These are phyloP conservation scores for Metopolophium dirhodum DNA, from an alignment of 1,140 invertebrate genomes.

Conservation along the genomic window DNA sequence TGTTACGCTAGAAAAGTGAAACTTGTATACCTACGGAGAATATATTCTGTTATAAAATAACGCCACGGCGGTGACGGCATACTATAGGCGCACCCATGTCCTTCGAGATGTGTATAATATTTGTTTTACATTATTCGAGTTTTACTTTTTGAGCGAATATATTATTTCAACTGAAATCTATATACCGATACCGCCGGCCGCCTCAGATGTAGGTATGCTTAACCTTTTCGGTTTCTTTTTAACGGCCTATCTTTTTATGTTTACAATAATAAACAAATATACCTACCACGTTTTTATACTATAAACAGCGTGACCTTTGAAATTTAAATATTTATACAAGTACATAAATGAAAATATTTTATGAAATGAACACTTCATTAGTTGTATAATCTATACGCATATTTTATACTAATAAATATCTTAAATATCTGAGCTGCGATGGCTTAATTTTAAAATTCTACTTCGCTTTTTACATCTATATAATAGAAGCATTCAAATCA, in stretches of 20 bases:
- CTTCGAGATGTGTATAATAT: neutral
- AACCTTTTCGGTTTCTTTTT: neutral
- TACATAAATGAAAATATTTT: neutral
- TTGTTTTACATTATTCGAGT: neutral
- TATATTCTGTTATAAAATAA: neutral
- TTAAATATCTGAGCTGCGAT: neutral
- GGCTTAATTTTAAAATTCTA: neutral
- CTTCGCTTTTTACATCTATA: neutral
- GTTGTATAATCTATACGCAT: neutral
- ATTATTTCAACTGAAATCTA: neutral
- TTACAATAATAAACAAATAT: neutral
- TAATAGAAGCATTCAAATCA: neutral
- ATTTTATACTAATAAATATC: neutral
- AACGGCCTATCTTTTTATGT: neutral
- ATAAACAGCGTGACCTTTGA: neutral
- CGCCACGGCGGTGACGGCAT: neutral
- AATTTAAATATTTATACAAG: neutral
- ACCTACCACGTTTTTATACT: neutral
- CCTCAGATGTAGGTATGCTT: neutral
- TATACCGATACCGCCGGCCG: neutral
- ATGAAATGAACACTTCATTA: neutral
- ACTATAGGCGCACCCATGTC: neutral
- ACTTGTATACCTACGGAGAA: neutral
- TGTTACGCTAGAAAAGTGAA: slow-evolving; percentile 19
- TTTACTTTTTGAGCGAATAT: neutral